Conservation (phyloP, 1,140 invertebrate species). For the Tribolium castaneum region DNA sequence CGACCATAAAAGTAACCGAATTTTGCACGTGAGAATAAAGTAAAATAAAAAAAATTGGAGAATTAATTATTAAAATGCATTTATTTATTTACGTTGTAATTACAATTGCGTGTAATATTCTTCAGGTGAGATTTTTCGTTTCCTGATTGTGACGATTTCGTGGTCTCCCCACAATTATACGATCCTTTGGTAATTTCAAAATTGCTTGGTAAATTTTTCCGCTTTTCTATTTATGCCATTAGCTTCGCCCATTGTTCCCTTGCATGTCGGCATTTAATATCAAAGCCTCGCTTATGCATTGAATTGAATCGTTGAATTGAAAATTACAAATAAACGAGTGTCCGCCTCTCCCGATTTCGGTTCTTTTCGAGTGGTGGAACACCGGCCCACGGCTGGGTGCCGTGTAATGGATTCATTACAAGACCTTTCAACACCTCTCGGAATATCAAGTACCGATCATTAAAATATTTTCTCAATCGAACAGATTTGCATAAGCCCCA, state of each 20-base stretch:
- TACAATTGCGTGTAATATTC: too few species aligned
- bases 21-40: too few species aligned
- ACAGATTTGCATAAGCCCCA: constrained; percentile 39
- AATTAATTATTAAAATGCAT: too few species aligned
- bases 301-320: constrained; percentile 33
- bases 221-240: not conserved
- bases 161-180: too few species aligned
- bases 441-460: constrained; percentile 45
- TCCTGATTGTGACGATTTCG: too few species aligned
- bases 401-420: constrained; percentile 45
- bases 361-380: constrained; percentile 21
- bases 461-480: constrained; percentile 47
- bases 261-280: constrained; percentile 8
- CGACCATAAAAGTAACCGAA: too few species aligned
- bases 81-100: too few species aligned
- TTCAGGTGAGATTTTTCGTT: too few species aligned
- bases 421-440: constrained; percentile 43
- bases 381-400: constrained; percentile 11
- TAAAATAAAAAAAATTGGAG: too few species aligned
- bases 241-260: not conserved
- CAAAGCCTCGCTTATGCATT: constrained; percentile 25
- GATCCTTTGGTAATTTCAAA: too few species aligned
- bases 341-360: constrained; percentile 17
- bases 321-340: constrained; percentile 19
- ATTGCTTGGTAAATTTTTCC: too few species aligned